Conservation (phyloP, 1,140 invertebrate genomes). For the Nylanderia fulva region DNA sequence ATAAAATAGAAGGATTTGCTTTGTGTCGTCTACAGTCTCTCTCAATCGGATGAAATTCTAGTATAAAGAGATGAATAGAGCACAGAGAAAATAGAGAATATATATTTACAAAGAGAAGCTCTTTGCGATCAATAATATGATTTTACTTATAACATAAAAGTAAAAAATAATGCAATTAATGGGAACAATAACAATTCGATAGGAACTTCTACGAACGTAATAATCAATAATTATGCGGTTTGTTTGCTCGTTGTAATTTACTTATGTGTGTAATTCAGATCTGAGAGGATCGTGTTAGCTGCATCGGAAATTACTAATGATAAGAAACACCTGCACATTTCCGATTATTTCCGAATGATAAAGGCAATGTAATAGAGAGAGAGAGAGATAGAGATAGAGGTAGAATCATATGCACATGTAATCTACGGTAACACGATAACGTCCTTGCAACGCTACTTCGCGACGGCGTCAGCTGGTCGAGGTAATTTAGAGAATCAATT, state of each 20-base stretch:
- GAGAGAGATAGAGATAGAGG: too few species aligned
- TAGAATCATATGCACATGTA: constrained; percentile 18
- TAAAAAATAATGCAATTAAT: not conserved
- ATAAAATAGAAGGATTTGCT: not conserved
- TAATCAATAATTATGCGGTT: not conserved
- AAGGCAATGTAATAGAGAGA: constrained; percentile 4
- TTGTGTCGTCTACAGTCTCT: not conserved
- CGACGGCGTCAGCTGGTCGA: constrained; percentile 26
- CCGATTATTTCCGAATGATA: not conserved
- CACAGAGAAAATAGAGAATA: not conserved
- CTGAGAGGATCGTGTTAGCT: not conserved
- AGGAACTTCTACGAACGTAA: not conserved
- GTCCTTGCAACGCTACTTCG: constrained; percentile 27
- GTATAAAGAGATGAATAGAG: not conserved
- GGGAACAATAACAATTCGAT: not conserved
- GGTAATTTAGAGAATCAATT: constrained; percentile 56
- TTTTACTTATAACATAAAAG: not conserved
- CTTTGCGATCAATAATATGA: not conserved
- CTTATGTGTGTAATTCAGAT: not conserved
- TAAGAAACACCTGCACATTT: constrained; percentile 11
- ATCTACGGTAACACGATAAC: constrained; percentile 14
- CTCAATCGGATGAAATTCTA: constrained; percentile 1
- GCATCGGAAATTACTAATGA: not conserved
- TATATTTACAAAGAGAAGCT: not conserved
- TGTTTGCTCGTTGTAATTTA: not conserved